Base-by-base conservation (phyloP, 1,140 invertebrate genomes). In the Papilio machaon region DNA sequence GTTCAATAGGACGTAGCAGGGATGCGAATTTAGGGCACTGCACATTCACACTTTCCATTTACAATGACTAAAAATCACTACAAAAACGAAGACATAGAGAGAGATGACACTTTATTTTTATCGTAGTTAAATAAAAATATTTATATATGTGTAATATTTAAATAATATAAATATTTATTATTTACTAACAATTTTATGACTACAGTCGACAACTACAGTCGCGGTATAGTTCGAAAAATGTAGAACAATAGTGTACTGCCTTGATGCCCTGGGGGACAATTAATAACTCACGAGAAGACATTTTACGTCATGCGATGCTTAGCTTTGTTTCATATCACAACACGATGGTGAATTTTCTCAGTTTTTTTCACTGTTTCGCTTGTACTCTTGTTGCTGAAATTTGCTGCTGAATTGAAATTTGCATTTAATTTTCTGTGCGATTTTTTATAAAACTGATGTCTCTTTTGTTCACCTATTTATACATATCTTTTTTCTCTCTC, bases 261-360 rank as follows among this genome's bases (percentile, higher is more conserved):
- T 19, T 19, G 74, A 17, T 10, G 74, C 19, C 11, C 13, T 47
- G 46, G 43, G 9, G 73, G 47, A 76, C 43, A 76, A 76, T 76
- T 76, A 47, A 76, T 76, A 49, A 49, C 74, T 76, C 47, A 19
- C 74, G 74, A 35, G 74, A 76, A 76, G 19, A 47, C 47, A n/a
- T 74, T 17, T n/a, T 74, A 43, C 38, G 38, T 15, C 17, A 10
- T 15, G 9, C 38, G 43, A 13, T 74, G 47, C 73, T 74, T 47
- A 17, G 73, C 73, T 74, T 74, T 47, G n/a, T 74, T 74, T 73
- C 15, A 19, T 74, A 46, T 47, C n/a, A 10, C 15, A 73, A 38
- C 64, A 35, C 35, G 64, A 70, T 30, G 64, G 64, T 17, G 30
- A 70, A 60, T 60, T 60, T 38, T 38, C 64, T 70, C 2, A 3